Percentiles rank a stretch among this genome's conserved stretches.
Evolutionary conservation across 2,797 vertebrate species (phyloP).

Genomic region (Chelon labrosus): DNA sequence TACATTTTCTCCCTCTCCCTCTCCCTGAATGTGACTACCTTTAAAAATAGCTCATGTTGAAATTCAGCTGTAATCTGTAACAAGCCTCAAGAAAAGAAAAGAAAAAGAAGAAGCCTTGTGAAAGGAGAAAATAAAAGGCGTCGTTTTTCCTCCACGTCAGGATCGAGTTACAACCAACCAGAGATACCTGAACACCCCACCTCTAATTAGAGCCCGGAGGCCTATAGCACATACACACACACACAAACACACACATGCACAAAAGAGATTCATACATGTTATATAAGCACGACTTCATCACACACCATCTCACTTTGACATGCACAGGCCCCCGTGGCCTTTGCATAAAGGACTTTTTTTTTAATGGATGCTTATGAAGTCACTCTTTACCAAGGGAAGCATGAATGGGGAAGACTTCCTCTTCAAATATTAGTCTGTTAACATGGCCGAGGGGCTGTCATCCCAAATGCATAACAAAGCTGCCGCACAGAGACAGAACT

Average conservation of each 20-base stretch:
- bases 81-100: slow-evolving; percentile 23
- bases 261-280: slow-evolving; percentile 29
- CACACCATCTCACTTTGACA: slow-evolving; percentile 40
- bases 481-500: neutral
- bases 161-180: slow-evolving; percentile 58
- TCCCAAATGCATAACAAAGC: slow-evolving; percentile 2
- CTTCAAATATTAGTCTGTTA: slow-evolving; percentile 26
- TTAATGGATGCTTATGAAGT: slow-evolving; percentile 23
- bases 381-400: slow-evolving; percentile 34
- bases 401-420: slow-evolving; percentile 48
- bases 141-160: slow-evolving; percentile 27
- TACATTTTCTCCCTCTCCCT: neutral
- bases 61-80: slow-evolving; percentile 39
- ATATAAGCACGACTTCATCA: slow-evolving; percentile 27
- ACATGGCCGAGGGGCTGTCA: neutral
- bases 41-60: slow-evolving; percentile 50
- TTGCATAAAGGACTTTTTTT: slow-evolving; percentile 41
- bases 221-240: slow-evolving; percentile 12
- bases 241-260: slow-evolving; percentile 1
- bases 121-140: slow-evolving; percentile 35
- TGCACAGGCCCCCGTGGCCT: slow-evolving; percentile 31
- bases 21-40: slow-evolving; percentile 11
- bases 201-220: slow-evolving; percentile 66
- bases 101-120: neutral
- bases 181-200: slow-evolving; percentile 62